Base-by-base conservation (phyloP, 2,113 vertebrate genomes). In the Procavia capensis region DNA sequence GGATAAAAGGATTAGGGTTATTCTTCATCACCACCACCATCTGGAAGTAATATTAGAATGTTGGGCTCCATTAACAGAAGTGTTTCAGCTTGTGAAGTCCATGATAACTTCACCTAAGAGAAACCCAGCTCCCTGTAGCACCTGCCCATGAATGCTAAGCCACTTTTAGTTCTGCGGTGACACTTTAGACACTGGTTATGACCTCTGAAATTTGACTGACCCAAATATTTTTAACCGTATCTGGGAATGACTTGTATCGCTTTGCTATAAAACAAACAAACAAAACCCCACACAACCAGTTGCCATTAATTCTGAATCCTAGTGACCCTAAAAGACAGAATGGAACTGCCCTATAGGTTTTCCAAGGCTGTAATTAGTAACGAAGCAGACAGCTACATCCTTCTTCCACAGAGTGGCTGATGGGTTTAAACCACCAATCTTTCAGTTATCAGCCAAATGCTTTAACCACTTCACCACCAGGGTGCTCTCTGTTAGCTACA, bases 1-100 rank as follows among this genome's bases (percentile, higher is more conserved):
- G 85, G 93, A 68, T 87, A 59, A 96, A 81, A 72, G 47, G 82
- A 94, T 93, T 96, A 66, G 61, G 93, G 36, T 63, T 85, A 94
- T 75, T 95, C 70, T 90, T 94, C 57, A 25, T 78, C 64, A 57
- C 36, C 0, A 25, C 80, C 89, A 95, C 94, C 79, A 94, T 94
- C 86, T 93, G 96, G 91, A 94, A 92, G 74, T 91, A 91, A 91
- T 39, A 88, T 61, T 72, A 81, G 82, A 74, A 25, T 75, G 85
- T 76, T 80, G 68, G 57, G 36, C 47, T 92, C 83, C 79, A 57
- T 66, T 87, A 70, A 75, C 57, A 50, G 72, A 84, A 96, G 68
- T 47, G 72, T 75, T 50, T 31, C 74, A 68, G 66, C 54, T 88
- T 83, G 22, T n/a, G 63, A 92, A 45, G 27, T 61, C 72, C 16